A percentile compares a stretch with the other conserved stretches of the same genome.
Evolutionary conservation across 2,113 vertebrate species (phyloP).

Genomic region (Silurus meridionalis): DNA sequence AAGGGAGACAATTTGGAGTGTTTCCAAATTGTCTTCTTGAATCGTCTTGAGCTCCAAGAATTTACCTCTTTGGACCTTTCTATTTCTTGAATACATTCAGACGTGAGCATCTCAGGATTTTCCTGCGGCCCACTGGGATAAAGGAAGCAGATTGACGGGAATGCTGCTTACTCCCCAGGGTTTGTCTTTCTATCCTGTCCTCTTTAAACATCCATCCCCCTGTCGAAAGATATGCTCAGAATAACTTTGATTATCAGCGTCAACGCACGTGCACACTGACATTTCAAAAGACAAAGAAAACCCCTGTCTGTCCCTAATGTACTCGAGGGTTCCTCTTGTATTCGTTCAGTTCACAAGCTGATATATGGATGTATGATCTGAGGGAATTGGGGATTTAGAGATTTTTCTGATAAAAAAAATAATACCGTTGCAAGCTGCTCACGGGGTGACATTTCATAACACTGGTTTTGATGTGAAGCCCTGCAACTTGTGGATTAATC

Average conservation of each 20-base stretch:
- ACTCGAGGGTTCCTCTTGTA: neutral
- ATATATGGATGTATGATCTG: neutral
- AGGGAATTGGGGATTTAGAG: neutral
- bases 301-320: constrained; percentile 1
- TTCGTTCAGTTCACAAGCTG: neutral
- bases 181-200: constrained; percentile 24
- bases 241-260: constrained; percentile 33
- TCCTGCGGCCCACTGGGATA: constrained; percentile 25
- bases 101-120: constrained; percentile 41
- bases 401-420: neutral
- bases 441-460: neutral
- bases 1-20: constrained; percentile 34
- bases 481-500: neutral
- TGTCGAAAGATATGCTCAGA: constrained; percentile 2
- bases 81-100: neutral
- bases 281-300: constrained; percentile 26
- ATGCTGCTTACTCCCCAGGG: constrained; percentile 29
- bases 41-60: constrained; percentile 13
- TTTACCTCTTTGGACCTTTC: neutral
- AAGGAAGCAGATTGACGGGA: constrained; percentile 9
- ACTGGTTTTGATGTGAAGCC: neutral
- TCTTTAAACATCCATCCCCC: constrained; percentile 28
- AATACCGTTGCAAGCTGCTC: neutral
- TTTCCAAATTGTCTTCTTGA: constrained; percentile 31
- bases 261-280: constrained; percentile 17